These are phyloP conservation scores for Fabriciana adippe DNA, from an alignment of 2,888 invertebrate genomes.

Conservation along the genomic window DNA sequence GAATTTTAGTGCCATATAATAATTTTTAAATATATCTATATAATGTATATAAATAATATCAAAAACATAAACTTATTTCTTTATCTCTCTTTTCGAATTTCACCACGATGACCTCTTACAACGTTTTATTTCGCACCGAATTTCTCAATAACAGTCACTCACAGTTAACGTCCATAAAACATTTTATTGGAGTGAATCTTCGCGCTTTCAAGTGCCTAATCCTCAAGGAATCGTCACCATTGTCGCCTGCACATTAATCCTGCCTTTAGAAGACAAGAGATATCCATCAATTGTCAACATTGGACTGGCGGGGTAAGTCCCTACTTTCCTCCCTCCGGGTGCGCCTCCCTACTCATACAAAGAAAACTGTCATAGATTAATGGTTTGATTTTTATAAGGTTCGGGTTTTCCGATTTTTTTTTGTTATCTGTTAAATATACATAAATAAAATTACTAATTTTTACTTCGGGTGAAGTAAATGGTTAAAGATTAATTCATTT, in stretches of 20 bases:
- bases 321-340: conserved; percentile 52
- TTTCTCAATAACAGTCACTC: conserved; percentile 31
- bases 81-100: neutral
- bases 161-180: conserved; percentile 39
- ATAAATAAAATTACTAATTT: neutral
- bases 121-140: conserved; percentile 27
- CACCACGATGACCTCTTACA: conserved; percentile 3
- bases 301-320: conserved; percentile 66
- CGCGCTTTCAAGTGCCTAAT: conserved; percentile 62
- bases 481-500: too few relatives aligned
- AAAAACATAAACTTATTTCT: too few relatives aligned
- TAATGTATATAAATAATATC: too few relatives aligned
- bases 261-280: conserved; percentile 79
- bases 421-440: neutral
- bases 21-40: too few relatives aligned
- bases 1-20: too few relatives aligned
- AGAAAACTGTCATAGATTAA: conserved; percentile 61
- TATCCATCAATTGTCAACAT: conserved; percentile 83
- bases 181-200: conserved; percentile 44
- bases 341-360: conserved; percentile 60
- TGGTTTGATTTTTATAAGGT: conserved; percentile 21
- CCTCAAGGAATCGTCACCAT: conserved; percentile 69
- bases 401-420: conserved; percentile 13
- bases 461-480: neutral
- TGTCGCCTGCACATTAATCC: conserved; percentile 78